Base-by-base conservation (phyloP, 2,113 vertebrate species). In the Chascanopsetta lugubris region DNA sequence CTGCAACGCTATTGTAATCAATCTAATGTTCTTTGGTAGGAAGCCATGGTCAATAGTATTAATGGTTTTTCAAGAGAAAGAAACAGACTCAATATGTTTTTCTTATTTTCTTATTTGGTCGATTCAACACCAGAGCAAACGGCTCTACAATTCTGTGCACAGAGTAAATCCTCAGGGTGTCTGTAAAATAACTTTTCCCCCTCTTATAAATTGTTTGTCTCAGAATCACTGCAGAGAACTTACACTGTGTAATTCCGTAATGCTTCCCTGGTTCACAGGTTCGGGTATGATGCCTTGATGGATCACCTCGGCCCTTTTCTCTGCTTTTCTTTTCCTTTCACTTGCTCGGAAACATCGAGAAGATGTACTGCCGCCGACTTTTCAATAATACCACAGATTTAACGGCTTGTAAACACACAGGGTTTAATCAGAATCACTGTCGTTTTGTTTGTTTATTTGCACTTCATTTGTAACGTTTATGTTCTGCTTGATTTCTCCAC, bases 401-500 rank as follows among this genome's bases (percentile, higher is more conserved):
- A 79, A 81, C 34, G 67, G 45, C n/a, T 71, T 80, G 81, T 83
- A 84, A 87, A 85, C 83, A 80, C 68, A 69, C 25, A 3, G 13
- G 36, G 51, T 76, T 78, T 82, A 74, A 80, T 85, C 79, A 78
- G 66, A 85, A 69, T 7, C 3, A 11, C 72, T 78, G 71, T 78
- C 38, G 12, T 21, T 69, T 69, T 80, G 65, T 81, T 80, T 82
- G 80, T 83, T 85, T 84, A 77, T 83, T 67, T 70, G 69, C 4
- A 0, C 63, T 82, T 76, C 79, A 59, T 81, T 83, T 83, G 82
- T 79, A 83, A 69, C 30, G 38, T 61, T 64, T 64, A 73, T 49
- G 77, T 85, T 87, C 80, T 67, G 62, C 68, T 84, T 85, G 66
- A 83, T 78, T 80, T 75, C 73, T 77, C 75, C 27, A 38, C 75